These are phyloP conservation scores for Piscicola geometra DNA, from an alignment of 2,888 invertebrate species.

Conservation along the genomic window DNA sequence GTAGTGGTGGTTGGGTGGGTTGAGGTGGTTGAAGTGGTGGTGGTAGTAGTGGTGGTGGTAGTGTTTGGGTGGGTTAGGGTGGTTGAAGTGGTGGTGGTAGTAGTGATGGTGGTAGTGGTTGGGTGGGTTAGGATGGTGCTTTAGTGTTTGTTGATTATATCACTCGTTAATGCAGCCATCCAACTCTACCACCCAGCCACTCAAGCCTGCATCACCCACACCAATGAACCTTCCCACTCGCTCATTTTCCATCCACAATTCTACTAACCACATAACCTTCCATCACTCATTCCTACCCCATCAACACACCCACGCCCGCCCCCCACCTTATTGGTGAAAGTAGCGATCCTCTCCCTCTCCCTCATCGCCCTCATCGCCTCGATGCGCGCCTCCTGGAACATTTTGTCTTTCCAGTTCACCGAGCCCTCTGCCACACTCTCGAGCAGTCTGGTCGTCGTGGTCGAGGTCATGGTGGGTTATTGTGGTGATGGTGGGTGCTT, in stretches of 20 bases:
- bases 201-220: not conserved
- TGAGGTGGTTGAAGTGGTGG: no score
- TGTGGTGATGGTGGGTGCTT: no score
- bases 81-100: no score
- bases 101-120: no score
- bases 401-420: conserved; percentile 43
- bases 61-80: no score
- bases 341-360: conserved; percentile 31
- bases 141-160: no score
- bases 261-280: no score
- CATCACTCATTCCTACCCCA: no score
- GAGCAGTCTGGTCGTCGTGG: conserved; percentile 37
- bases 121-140: no score
- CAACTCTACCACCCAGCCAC: not conserved
- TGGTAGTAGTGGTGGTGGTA: no score
- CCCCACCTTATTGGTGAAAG: conserved; percentile 20
- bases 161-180: not conserved
- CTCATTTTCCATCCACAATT: not conserved
- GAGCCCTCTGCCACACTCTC: conserved; percentile 40
- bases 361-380: conserved; percentile 38
- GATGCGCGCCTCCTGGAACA: conserved; percentile 42
- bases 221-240: not conserved
- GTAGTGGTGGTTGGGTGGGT: no score
- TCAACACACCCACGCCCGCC: no score
- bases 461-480: not conserved